Conservation (phyloP, 2,797 vertebrate genomes). For the Oryzias dopingdopingensis region DNA sequence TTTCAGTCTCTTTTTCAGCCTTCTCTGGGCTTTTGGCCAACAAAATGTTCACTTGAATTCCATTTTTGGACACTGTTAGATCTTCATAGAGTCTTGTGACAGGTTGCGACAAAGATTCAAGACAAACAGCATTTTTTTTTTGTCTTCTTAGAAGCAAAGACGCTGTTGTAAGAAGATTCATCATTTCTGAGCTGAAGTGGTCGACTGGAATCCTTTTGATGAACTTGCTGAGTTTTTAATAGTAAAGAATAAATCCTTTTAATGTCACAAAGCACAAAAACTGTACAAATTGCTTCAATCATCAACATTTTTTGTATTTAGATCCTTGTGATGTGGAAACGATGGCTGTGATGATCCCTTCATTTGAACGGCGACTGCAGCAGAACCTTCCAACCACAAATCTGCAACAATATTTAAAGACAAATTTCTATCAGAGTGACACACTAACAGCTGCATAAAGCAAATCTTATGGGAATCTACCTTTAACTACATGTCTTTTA, state of each 20-base stretch:
- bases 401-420: conserved; percentile 32
- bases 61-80: neutral
- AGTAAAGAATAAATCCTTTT: conserved; percentile 7
- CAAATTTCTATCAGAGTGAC: neutral
- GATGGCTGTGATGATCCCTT: conserved; percentile 4
- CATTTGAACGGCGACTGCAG: conserved; percentile 1
- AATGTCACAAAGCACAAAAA: conserved; percentile 14
- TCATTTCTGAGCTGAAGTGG: neutral
- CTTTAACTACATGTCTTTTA: too few relatives aligned
- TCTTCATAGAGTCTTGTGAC: neutral
- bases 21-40: conserved; percentile 9
- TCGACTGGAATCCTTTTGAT: conserved; percentile 1
- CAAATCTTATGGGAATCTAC: neutral
- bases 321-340: neutral
- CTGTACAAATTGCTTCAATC: neutral
- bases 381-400: neutral
- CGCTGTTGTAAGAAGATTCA: too few relatives aligned
- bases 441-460: neutral
- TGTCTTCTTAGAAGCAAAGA: too few relatives aligned
- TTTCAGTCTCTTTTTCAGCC: conserved; percentile 3
- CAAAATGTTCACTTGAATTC: neutral
- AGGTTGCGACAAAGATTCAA: too few relatives aligned
- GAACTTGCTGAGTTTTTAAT: conserved; percentile 2
- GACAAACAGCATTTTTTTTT: too few relatives aligned
- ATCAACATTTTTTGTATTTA: neutral